Conservation (phyloP, 35 echinoderm and acorn worm species). For the Diadema setosum region DNA sequence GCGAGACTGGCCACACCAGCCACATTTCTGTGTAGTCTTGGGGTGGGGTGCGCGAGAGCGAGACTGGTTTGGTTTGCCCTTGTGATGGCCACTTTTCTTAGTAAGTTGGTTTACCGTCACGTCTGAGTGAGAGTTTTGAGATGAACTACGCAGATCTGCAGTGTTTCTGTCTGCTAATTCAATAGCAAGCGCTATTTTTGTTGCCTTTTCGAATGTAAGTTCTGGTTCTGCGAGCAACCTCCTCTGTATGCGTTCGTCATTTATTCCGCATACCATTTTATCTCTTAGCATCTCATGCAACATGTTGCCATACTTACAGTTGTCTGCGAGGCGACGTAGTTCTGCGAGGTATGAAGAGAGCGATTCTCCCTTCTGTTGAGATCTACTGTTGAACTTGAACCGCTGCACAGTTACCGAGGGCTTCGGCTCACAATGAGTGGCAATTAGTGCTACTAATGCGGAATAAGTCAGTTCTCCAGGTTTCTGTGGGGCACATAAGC, state of each 20-base stretch:
- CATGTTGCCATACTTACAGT: constrained; percentile 7
- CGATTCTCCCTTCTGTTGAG: background rate
- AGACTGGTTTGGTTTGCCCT: background rate
- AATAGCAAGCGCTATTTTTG: constrained; percentile 3
- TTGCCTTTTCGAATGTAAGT: background rate
- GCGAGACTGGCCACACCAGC: background rate
- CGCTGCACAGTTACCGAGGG: background rate
- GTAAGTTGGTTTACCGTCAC: no score
- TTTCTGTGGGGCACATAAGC: background rate
- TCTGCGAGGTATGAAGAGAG: constrained; percentile 8
- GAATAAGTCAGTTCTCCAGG: background rate
- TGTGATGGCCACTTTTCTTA: background rate
- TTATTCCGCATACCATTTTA: background rate
- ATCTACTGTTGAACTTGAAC: constrained; percentile 13
- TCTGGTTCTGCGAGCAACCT: background rate
- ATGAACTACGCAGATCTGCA: constrained; percentile 8
- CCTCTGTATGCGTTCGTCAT: constrained; percentile 24
- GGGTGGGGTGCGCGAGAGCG: background rate
- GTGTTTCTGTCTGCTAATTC: constrained; percentile 10
- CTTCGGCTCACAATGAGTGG: background rate
- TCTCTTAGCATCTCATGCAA: constrained; percentile 31
- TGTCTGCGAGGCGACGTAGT: background rate
- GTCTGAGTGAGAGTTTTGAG: no score
- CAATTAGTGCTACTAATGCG: background rate
- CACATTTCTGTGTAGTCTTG: background rate